phyloP scores from a whole-genome alignment of 2,797 vertebrate species.

The Acanthiza pusilla region DNA sequence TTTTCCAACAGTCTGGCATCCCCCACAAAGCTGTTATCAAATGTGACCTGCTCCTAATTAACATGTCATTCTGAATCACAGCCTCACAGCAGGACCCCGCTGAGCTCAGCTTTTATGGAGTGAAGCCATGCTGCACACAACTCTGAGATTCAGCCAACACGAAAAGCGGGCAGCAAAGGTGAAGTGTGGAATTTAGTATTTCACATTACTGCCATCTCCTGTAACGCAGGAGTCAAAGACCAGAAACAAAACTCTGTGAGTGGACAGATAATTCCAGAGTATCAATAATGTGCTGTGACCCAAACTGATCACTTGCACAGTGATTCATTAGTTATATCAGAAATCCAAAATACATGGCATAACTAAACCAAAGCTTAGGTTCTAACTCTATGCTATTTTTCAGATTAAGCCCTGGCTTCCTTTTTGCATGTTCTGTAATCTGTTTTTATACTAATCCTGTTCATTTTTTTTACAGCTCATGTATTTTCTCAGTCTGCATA shows the following conservation, averaged over 20 bases:
- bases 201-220: background rate
- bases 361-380: background rate
- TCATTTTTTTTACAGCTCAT: background rate
- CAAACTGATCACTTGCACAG: background rate
- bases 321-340: background rate
- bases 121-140: slow-evolving; percentile 1
- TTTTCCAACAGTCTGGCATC: slow-evolving; percentile 12
- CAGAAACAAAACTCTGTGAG: background rate
- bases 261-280: background rate
- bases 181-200: background rate
- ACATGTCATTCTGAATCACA: background rate
- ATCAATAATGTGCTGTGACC: background rate
- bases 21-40: background rate
- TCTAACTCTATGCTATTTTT: background rate
- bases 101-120: background rate
- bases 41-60: background rate
- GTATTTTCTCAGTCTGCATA: background rate
- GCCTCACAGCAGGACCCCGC: background rate
- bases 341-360: background rate
- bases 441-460: background rate
- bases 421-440: background rate
- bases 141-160: background rate
- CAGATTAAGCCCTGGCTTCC: background rate
- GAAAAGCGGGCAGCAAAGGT: slow-evolving; percentile 8
- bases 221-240: background rate